phyloP scores from a whole-genome alignment of 2,113 vertebrate species.

The Campylomormyrus numenius region DNA sequence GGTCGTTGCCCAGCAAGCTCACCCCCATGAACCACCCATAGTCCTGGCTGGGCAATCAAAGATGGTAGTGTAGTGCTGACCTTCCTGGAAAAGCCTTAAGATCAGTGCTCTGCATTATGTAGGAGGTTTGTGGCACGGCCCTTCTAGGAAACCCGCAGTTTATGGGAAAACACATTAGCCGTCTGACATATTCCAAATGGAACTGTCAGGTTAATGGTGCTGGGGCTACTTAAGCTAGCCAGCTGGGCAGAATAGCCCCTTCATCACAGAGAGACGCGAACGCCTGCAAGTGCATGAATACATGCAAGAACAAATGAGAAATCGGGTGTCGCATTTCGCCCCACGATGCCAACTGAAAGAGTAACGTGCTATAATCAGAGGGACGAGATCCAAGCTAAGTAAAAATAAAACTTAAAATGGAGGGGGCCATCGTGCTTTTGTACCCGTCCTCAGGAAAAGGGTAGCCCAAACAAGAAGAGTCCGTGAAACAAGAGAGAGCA shows the following conservation, averaged over 20 bases:
- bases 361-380: background rate
- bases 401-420: background rate
- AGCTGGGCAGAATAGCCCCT: conserved; percentile 26
- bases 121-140: conserved; percentile 39
- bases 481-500: background rate
- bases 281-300: background rate
- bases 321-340: conserved; percentile 4
- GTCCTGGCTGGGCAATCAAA: conserved; percentile 31
- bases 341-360: background rate
- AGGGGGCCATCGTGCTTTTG: background rate
- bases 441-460: background rate
- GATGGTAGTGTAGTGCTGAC: conserved; percentile 39
- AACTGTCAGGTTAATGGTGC: conserved; percentile 46
- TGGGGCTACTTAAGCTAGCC: conserved; percentile 26
- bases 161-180: conserved; percentile 47
- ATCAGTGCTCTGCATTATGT: conserved; percentile 44
- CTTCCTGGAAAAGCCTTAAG: conserved; percentile 51
- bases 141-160: conserved; percentile 34
- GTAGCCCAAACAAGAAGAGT: background rate
- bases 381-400: background rate
- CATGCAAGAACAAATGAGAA: background rate
- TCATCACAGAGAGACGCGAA: conserved; percentile 20
- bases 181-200: conserved; percentile 40
- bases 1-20: background rate
- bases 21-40: conserved; percentile 26